A percentile compares a stretch with the other conserved stretches of the same genome.
These are phyloP conservation scores for Zonotrichia leucophrys DNA, from an alignment of 2,113 vertebrate genomes.

Conservation along the genomic window DNA sequence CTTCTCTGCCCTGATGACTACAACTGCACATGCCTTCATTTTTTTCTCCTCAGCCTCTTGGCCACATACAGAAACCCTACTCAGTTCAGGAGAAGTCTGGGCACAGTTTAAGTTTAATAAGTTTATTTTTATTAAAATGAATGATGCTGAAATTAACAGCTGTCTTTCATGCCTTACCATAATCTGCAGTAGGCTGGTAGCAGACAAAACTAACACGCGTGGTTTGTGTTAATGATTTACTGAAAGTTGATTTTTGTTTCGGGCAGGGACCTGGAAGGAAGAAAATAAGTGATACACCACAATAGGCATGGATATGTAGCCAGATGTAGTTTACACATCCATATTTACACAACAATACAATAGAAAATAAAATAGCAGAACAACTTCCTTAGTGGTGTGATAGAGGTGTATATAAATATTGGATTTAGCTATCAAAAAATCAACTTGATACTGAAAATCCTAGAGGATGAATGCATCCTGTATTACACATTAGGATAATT, in stretches of 20 bases:
- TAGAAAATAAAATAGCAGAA: neutral
- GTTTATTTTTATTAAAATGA: neutral
- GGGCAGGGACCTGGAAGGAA: neutral
- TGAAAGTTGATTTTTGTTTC: constrained; percentile 63
- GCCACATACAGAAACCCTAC: neutral
- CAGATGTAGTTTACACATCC: neutral
- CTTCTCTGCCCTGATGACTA: neutral
- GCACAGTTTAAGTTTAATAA: neutral
- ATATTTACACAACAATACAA: neutral
- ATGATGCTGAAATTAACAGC: neutral
- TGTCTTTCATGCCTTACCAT: constrained; percentile 47
- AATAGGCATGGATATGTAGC: neutral
- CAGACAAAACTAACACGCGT: constrained; percentile 52
- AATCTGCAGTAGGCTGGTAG: constrained; percentile 48
- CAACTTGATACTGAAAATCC: rapidly evolving
- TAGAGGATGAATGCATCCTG: neutral
- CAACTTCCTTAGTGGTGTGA: neutral
- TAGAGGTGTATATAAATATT: no score
- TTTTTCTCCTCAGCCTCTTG: neutral
- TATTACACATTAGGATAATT: neutral
- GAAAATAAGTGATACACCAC: neutral
- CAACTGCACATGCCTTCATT: rapidly evolving
- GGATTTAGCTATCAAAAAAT: neutral
- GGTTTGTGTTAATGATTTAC: neutral
- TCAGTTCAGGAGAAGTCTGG: neutral